phyloP scores from a whole-genome alignment of 2,113 vertebrate genomes.

The Shinisaurus crocodilurus region DNA sequence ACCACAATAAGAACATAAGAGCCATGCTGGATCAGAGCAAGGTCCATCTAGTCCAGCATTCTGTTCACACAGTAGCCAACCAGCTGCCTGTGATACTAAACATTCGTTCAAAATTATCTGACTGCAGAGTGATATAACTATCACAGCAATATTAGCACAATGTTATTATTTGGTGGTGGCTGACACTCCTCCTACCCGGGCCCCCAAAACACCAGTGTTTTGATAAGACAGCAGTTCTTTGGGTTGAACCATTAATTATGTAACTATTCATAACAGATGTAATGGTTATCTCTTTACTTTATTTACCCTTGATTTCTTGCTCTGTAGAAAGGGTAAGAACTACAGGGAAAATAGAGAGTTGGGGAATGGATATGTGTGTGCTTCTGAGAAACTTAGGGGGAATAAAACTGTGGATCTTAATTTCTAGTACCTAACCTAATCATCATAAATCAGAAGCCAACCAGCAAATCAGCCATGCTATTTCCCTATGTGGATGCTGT shows the following conservation, averaged over 20 bases:
- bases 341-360: not conserved
- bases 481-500: conserved; percentile 15
- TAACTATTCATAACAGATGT: conserved; percentile 4
- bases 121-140: not conserved
- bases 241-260: not conserved
- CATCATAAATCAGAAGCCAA: not conserved
- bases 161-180: not conserved
- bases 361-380: not conserved
- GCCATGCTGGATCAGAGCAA: too few species aligned
- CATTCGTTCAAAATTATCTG: not conserved
- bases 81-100: not conserved
- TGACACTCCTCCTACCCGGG: not conserved
- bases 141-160: not conserved
- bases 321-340: not conserved
- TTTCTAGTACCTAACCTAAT: not conserved
- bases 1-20: too few species aligned
- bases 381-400: not conserved
- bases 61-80: too few species aligned
- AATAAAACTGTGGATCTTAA: not conserved
- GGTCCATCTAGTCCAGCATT: too few species aligned
- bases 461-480: not conserved
- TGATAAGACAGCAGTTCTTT: not conserved
- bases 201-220: not conserved
- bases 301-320: conserved; percentile 19
- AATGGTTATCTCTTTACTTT: not conserved